Evolutionary conservation across 2,797 vertebrate species (phyloP), one percentile per base, ranked within the genome.

Genomic region (Gastrophryne carolinensis): DNA sequence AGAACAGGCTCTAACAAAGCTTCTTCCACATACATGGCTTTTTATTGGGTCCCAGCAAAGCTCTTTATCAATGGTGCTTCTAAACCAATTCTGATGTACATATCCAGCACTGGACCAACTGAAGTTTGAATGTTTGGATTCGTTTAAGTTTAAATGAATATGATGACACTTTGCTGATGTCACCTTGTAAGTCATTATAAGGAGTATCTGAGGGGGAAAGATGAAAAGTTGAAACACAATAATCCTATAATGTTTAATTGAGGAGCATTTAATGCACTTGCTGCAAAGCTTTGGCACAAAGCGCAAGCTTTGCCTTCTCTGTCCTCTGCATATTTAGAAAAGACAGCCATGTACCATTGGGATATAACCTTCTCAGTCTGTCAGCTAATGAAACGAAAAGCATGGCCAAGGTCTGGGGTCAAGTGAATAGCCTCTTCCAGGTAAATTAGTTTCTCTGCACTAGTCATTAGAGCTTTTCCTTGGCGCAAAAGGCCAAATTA

Each of bases 191-290:
- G 63, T 61, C 6, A 26, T 24, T 1, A 41, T 26, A 54, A 23
- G 34, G 24, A 41, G 3, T 1, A 37, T 75, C 19, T 49, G 19
- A 49, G 29, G 23, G 29, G 47, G 47, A 47, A n/a, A 66, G 72
- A 74, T 57, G 29, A 66, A 35, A 44, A 65, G 39, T 15, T 19
- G 29, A 50, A 60, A 44, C 49, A 39, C 52, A 34, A 37, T 74
- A 74, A 74, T 74, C 72, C 72, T 60, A 67, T 67, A 75, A 75
- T 50, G 44, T 58, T 35, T 34, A 29, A 47, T 47, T 37, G 52
- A 60, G 37, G 50, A 60, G 29, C 35, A n/a, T 67, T 66, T 75
- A 75, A 75, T 75, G 63, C 50, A 60, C 44, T 66, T 67, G 24
- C 39, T 21, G 32, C 56, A 34, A 9, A 52, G 29, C 54, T 60